Base-by-base conservation (phyloP, 2,888 invertebrate species). In the Rhagophthalmus giganteus region DNA sequence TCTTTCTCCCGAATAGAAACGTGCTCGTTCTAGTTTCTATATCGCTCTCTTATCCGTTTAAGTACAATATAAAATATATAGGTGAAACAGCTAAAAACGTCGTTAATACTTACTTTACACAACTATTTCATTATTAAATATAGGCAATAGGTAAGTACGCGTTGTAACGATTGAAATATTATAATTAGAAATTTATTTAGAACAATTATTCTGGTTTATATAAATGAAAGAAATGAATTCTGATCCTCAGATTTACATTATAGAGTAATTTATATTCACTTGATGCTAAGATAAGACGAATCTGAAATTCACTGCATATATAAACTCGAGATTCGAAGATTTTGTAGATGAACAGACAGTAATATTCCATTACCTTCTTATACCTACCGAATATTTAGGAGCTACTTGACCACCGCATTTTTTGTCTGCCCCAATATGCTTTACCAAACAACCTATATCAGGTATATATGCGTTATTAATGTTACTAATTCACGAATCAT, bases 1-100 rank as follows among this genome's bases (percentile, higher is more conserved):
- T 59, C 63, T 63, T 62, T 62, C 63, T 69, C 65, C 64, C 63
- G 65, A 61, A 55, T 55, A 61, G 63, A 54, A 65, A 68, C 69
- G 69, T 68, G 69, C 66, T 58, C 50, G 59, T 59, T 63, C 62
- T 61, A 66, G 65, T 65, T 63, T 59, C 40, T 40, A 51, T 51
- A 45, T 14, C 44, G 39, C 44, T 51, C 15, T 37, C 37, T 46
- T 38, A 51, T 51, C 51, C 14, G 39, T 20, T 27, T 30, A 27
- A 31, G 45, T 45, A n/a, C 45, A 45, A 51, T 51, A 45, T n/a
- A n/a, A n/a, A n/a, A n/a, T n/a, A n/a, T n/a, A n/a, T n/a, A n/a
- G n/a, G n/a, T n/a, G n/a, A n/a, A n/a, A n/a, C n/a, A n/a, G n/a
- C n/a, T n/a, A n/a, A n/a, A n/a, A n/a, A n/a, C n/a, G n/a, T n/a